Base-by-base conservation (phyloP, 1,140 invertebrate species). In the Solenopsis fugax region DNA sequence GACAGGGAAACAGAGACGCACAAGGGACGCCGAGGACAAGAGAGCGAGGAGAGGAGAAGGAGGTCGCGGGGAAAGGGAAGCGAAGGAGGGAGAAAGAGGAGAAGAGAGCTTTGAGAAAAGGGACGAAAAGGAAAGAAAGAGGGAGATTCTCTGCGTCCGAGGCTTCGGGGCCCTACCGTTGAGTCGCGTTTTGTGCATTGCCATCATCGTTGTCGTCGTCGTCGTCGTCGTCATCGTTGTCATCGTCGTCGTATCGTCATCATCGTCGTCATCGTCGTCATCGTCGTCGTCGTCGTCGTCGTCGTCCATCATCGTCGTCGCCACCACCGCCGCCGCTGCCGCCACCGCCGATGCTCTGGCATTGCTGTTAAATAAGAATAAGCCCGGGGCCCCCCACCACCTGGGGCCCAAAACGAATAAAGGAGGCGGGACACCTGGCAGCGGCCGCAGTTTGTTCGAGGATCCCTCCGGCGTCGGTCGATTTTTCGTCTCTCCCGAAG, bases 321-420 rank as follows among this genome's bases (percentile, higher is more conserved):
- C 78, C 90, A 90, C 73, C 85, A 76, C 88, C 86, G 88, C 78
- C 90, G 89, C 3, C 29, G 1, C 71, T 72, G 88, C 84, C 90
- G 89, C 67, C 86, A 81, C 87, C 82, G 85, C 86, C 91, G 88
- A 89, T 89, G 88, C 91, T 91, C 88, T 91, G 90, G 87, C 77
- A 88, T 93, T 91, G 92, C 93, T 93, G 93, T 94, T 94, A 93
- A 94, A 94, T 94, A 94, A 93, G 94, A 93, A 94, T 94, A 94
- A 92, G 87, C 88, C 89, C 93, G 93, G 91, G 93, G 91, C 91
- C 29, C 77, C 64, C 77, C 77, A 80, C 77, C 12, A 88, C 81
- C 88, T 87, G 73, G 87, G 92, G 88, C 91, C 93, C 89, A 93
- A 95, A 94, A 94, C 92, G 92, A 94, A 95, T 95, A 95, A 95